Evolutionary conservation across 2,888 invertebrate genomes (phyloP).

Genomic region (Scotopteryx bipunctaria): DNA sequence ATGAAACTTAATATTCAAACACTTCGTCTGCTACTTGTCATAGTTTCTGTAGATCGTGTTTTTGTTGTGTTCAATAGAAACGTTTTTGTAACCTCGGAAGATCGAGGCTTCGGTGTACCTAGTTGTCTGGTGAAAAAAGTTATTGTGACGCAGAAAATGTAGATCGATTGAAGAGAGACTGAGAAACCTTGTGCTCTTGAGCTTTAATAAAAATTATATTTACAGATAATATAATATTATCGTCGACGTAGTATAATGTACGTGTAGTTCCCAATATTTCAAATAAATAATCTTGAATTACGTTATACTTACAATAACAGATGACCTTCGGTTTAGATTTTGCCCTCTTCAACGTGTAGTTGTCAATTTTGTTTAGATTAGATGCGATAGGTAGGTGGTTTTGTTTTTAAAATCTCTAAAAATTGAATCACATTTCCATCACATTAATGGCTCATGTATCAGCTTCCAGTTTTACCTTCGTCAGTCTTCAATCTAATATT

Average conservation of each 20-base stretch:
- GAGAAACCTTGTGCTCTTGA: slow-evolving; percentile 48
- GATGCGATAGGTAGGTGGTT: not conserved
- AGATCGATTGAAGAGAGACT: slow-evolving; percentile 48
- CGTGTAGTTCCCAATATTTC: too few relatives aligned
- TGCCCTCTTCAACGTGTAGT: not conserved
- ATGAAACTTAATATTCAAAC: slow-evolving; percentile 17
- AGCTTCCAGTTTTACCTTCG: slow-evolving; percentile 29
- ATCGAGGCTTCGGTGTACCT: slow-evolving; percentile 43
- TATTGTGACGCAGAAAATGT: slow-evolving; percentile 53
- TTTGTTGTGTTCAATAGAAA: slow-evolving; percentile 21
- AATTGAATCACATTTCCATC: not conserved
- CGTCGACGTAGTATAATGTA: too few relatives aligned
- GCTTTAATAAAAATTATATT: not conserved
- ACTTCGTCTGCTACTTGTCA: slow-evolving; percentile 19
- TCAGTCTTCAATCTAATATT: slow-evolving; percentile 27
- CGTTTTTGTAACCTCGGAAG: slow-evolving; percentile 32
- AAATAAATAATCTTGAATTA: too few relatives aligned
- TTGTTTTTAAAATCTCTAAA: not conserved
- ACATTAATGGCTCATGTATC: slow-evolving; percentile 15
- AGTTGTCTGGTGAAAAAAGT: slow-evolving; percentile 43
- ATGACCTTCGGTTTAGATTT: slow-evolving; percentile 1
- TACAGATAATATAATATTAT: too few relatives aligned
- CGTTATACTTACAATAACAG: too few relatives aligned
- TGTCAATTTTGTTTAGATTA: slow-evolving; percentile 7
- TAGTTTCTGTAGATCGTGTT: slow-evolving; percentile 26